These are phyloP conservation scores for Sander lucioperca DNA, from an alignment of 2,113 vertebrate genomes.

Conservation along the genomic window DNA sequence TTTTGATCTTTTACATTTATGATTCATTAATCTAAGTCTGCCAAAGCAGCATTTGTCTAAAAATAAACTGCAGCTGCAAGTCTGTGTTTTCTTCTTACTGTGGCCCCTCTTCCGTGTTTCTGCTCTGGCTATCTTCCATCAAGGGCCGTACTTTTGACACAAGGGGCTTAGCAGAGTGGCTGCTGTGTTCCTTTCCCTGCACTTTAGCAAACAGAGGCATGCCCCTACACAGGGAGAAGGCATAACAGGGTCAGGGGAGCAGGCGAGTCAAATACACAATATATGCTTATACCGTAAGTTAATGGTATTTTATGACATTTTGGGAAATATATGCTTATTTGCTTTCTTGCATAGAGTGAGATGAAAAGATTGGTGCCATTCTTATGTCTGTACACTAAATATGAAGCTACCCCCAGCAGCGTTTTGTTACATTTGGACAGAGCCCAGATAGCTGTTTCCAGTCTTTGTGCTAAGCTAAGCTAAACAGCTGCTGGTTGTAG, in stretches of 20 bases:
- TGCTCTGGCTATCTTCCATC: conserved; percentile 51
- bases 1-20: conserved; percentile 21
- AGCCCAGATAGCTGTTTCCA: background rate
- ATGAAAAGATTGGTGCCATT: background rate
- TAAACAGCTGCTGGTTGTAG: background rate
- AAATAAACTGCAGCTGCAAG: background rate
- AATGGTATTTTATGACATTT: background rate
- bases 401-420: background rate
- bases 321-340: background rate
- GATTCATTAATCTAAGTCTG: conserved; percentile 7
- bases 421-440: background rate
- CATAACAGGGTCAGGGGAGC: background rate
- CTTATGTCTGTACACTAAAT: background rate
- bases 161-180: conserved; percentile 55
- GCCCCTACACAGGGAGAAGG: conserved; percentile 36
- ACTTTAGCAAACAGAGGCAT: conserved; percentile 47
- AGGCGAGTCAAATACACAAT: conserved; percentile 3
- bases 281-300: background rate
- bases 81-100: conserved; percentile 50
- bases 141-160: conserved; percentile 77
- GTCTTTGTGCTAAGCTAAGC: conserved; percentile 7
- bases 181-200: conserved; percentile 42
- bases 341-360: background rate
- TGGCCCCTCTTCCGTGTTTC: conserved; percentile 16
- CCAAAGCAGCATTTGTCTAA: conserved; percentile 3